phyloP scores from a whole-genome alignment of 2,797 vertebrate genomes.

The Gadopsis marmoratus region DNA sequence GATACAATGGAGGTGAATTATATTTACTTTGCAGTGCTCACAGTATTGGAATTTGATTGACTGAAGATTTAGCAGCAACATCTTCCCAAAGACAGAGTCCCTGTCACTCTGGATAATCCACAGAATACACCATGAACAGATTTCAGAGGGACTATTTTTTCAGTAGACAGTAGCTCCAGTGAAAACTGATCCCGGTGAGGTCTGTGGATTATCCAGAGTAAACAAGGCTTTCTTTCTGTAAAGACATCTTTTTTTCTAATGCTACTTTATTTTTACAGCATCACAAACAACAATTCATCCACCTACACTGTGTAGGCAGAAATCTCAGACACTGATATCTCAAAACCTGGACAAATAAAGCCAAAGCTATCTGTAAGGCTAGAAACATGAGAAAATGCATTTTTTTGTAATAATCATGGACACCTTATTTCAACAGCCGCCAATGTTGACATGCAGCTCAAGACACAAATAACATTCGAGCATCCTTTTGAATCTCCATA shows the following conservation, averaged over 20 bases:
- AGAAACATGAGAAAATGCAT: background rate
- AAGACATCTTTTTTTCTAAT: background rate
- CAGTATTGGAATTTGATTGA: too few species aligned
- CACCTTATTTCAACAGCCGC: background rate
- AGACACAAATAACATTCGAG: background rate
- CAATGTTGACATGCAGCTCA: background rate
- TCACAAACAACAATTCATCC: background rate
- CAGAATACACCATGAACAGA: background rate
- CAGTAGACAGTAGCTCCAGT: background rate
- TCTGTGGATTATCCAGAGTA: background rate
- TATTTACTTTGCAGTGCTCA: background rate
- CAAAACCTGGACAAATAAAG: background rate
- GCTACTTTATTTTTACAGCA: background rate
- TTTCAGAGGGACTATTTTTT: background rate
- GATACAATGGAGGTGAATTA: background rate
- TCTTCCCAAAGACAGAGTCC: background rate
- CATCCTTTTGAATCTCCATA: background rate
- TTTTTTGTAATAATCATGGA: too few species aligned
- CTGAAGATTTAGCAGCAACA: too few species aligned
- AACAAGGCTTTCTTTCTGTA: background rate
- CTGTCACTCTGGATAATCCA: background rate
- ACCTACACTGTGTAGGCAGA: background rate
- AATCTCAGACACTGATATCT: background rate
- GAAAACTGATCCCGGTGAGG: background rate
- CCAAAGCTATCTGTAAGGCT: background rate